These are phyloP conservation scores for Tanytarsus gracilentus DNA, from an alignment of 2,888 invertebrate genomes.

Conservation along the genomic window DNA sequence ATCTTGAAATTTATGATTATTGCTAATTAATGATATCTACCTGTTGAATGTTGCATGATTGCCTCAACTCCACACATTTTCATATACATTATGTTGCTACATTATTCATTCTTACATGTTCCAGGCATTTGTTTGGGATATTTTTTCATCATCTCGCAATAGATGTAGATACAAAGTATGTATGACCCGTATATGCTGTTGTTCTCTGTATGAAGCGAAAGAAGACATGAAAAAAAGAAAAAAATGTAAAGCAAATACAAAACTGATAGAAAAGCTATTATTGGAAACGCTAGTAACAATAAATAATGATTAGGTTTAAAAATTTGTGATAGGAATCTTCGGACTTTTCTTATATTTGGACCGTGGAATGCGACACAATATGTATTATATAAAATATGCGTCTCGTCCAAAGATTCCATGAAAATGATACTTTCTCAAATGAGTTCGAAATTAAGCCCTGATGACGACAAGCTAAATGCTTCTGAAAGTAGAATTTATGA, in stretches of 20 bases:
- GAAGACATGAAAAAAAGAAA: not conserved
- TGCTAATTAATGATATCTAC: constrained; percentile 29
- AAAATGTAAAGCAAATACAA: constrained; percentile 10
- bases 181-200: not conserved
- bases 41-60: constrained; percentile 27
- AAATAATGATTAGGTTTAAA: constrained; percentile 25
- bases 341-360: not conserved
- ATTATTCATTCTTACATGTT: too few species aligned
- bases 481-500: constrained; percentile 15
- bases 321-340: constrained; percentile 21
- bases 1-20: constrained; percentile 29
- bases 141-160: too few species aligned
- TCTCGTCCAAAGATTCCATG: constrained; percentile 8
- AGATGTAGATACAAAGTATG: constrained; percentile 3
- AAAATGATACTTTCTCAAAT: constrained; percentile 19
- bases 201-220: not conserved
- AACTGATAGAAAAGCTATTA: constrained; percentile 28
- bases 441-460: constrained; percentile 19
- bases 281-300: constrained; percentile 24
- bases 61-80: not conserved
- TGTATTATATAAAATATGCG: not conserved
- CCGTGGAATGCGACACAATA: constrained; percentile 20
- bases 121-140: too few species aligned
- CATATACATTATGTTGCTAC: too few species aligned
- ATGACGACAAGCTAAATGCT: constrained; percentile 23